Conservation (phyloP, 2,797 vertebrate genomes). For the Galagoides demidoff region DNA sequence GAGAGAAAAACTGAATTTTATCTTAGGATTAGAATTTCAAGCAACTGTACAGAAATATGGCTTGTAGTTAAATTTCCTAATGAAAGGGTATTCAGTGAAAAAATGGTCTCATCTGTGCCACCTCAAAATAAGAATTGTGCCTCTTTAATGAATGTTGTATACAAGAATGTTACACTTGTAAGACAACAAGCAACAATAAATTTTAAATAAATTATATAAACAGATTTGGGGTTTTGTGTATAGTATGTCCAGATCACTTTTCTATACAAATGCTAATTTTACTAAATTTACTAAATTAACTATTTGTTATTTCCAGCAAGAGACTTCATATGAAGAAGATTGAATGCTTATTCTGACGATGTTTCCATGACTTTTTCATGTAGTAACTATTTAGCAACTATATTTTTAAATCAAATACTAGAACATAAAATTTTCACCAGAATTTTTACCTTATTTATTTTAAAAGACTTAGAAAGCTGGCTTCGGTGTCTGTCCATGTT, state of each 20-base stretch:
- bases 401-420: slow-evolving; percentile 22
- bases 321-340: background rate
- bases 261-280: slow-evolving; percentile 41
- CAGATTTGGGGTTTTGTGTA: slow-evolving; percentile 54
- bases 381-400: background rate
- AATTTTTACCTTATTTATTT: slow-evolving; percentile 36
- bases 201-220: slow-evolving; percentile 75
- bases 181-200: slow-evolving; percentile 65
- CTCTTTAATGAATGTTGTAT: slow-evolving; percentile 71
- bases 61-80: slow-evolving; percentile 42
- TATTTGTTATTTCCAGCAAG: background rate
- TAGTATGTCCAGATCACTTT: background rate
- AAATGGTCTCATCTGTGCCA: slow-evolving; percentile 10
- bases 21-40: slow-evolving; percentile 43
- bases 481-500: background rate
- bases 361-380: background rate
- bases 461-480: background rate
- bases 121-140: slow-evolving; percentile 71
- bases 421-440: background rate
- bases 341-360: background rate
- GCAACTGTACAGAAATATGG: slow-evolving; percentile 49
- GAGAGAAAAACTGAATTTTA: slow-evolving; percentile 35
- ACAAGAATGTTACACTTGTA: slow-evolving; percentile 72
- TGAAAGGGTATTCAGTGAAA: slow-evolving; percentile 54
- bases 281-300: background rate